phyloP scores from a whole-genome alignment of 2,888 invertebrate genomes.

The Fragum whitleyi region DNA sequence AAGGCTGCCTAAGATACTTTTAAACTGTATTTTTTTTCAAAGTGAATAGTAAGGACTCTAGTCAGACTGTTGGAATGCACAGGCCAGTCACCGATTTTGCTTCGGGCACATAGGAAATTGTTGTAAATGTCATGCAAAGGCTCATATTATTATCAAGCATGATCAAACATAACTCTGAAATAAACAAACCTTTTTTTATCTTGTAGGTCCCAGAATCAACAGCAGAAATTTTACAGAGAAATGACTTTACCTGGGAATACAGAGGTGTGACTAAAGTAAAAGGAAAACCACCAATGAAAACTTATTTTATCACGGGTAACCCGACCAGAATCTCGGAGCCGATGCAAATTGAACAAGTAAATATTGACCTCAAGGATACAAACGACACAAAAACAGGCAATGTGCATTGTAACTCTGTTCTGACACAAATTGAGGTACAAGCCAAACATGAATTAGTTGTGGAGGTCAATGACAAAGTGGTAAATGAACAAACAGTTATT shows the following conservation, averaged over 20 bases:
- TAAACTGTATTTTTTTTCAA: neutral
- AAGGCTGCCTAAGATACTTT: neutral
- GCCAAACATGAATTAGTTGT: neutral
- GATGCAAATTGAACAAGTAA: constrained; percentile 22
- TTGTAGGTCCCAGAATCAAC: constrained; percentile 91
- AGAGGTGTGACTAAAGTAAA: constrained; percentile 97
- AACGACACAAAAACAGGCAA: neutral
- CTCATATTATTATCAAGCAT: no score
- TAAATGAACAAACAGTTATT: neutral
- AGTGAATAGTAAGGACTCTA: neutral
- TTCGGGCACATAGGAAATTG: no score
- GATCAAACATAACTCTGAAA: no score
- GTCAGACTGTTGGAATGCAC: no score
- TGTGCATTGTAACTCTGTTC: neutral
- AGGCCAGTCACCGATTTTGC: no score
- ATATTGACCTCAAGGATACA: neutral
- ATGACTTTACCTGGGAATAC: constrained; percentile 94
- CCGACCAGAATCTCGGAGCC: neutral
- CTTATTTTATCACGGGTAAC: constrained; percentile 89
- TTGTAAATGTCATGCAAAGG: no score
- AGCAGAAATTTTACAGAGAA: constrained; percentile 92
- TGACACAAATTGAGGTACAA: constrained; percentile 1
- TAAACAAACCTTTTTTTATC: no score
- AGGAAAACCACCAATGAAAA: constrained; percentile 94
- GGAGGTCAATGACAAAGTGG: neutral